phyloP scores from a whole-genome alignment of 2,797 vertebrate species.

The Epinephelus coioides region DNA sequence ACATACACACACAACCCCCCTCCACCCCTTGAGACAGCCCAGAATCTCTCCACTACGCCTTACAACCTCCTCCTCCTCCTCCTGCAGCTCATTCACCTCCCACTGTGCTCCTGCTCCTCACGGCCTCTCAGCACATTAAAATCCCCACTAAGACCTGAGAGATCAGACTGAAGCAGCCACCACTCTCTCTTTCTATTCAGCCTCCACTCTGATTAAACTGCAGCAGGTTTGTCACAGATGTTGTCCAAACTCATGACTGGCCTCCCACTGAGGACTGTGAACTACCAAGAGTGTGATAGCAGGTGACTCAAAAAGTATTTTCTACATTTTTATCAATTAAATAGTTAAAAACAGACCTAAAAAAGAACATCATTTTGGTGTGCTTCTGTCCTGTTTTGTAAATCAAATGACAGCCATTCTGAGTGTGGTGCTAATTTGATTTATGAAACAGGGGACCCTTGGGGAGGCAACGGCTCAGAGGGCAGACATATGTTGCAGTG shows the following conservation, averaged over 20 bases:
- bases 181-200: slow-evolving; percentile 60
- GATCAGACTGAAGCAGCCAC: slow-evolving; percentile 60
- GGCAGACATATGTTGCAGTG: slow-evolving; percentile 73
- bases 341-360: not conserved
- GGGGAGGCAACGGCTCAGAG: slow-evolving; percentile 68
- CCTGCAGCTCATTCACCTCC: slow-evolving; percentile 64
- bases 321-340: not conserved
- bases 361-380: not conserved
- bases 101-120: slow-evolving; percentile 70
- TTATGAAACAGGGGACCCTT: slow-evolving; percentile 56
- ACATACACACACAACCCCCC: slow-evolving; percentile 9
- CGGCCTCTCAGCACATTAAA: slow-evolving; percentile 57
- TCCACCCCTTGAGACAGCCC: slow-evolving; percentile 13
- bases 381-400: not conserved
- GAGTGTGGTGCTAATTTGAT: slow-evolving; percentile 75
- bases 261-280: slow-evolving; percentile 37
- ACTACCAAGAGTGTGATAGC: not conserved
- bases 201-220: slow-evolving; percentile 56
- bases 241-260: slow-evolving; percentile 26
- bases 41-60: slow-evolving; percentile 39
- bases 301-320: not conserved
- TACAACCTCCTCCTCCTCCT: slow-evolving; percentile 43
- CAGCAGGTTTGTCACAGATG: slow-evolving; percentile 72
- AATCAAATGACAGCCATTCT: slow-evolving; percentile 40
- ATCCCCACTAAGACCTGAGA: slow-evolving; percentile 64